Percentiles rank a stretch among this genome's conserved stretches.
phyloP scores from a whole-genome alignment of 35 echinoderm and acorn worm genomes.

The Hemicentrotus pulcherrimus region DNA sequence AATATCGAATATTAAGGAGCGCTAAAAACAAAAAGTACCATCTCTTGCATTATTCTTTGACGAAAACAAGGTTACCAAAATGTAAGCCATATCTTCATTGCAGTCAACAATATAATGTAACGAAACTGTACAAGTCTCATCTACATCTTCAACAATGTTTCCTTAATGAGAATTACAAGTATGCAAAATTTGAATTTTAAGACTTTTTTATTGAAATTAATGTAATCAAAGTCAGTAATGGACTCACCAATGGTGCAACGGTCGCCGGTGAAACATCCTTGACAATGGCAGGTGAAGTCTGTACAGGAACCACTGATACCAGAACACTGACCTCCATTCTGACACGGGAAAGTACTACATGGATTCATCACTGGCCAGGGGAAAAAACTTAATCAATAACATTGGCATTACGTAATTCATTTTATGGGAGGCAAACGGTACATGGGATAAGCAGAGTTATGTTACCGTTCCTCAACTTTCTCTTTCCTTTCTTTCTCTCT shows the following conservation, averaged over 20 bases:
- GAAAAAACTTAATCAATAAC: constrained; percentile 7
- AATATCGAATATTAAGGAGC: too few relatives aligned
- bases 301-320: constrained; percentile 28
- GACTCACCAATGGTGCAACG: constrained; percentile 72
- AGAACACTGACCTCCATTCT: constrained; percentile 62
- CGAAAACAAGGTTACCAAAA: too few relatives aligned
- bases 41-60: too few relatives aligned
- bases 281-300: constrained; percentile 66
- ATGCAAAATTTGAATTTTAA: neutral
- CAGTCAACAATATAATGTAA: too few relatives aligned
- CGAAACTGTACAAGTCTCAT: too few relatives aligned
- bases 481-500: too few relatives aligned
- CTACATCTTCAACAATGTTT: too few relatives aligned
- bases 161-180: neutral
- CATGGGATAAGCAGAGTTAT: neutral
- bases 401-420: neutral
- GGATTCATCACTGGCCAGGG: constrained; percentile 62
- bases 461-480: too few relatives aligned
- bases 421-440: neutral
- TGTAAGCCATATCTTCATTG: too few relatives aligned
- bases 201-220: neutral
- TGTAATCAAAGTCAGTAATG: neutral
- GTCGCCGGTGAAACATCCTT: constrained; percentile 68
- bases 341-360: constrained; percentile 57
- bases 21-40: too few relatives aligned